phyloP scores from a whole-genome alignment of 1,140 invertebrate species.

The Hylyphantes graminicola region DNA sequence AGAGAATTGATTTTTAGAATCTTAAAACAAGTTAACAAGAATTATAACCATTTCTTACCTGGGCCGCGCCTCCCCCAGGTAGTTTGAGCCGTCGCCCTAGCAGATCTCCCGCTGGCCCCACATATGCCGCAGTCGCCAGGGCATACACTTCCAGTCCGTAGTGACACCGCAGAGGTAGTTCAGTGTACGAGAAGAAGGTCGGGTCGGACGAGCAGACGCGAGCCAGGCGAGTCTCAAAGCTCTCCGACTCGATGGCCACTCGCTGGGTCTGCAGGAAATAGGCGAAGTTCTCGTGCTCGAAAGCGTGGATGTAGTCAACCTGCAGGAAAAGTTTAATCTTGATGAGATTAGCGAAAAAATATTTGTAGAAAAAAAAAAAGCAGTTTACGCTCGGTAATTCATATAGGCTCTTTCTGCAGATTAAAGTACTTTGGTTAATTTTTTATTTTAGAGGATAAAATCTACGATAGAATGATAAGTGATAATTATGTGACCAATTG shows the following conservation, averaged over 20 bases:
- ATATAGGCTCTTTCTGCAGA: background rate
- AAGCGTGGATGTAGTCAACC: slow-evolving; percentile 64
- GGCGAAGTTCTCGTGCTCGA: slow-evolving; percentile 63
- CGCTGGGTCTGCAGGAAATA: slow-evolving; percentile 64
- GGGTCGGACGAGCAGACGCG: slow-evolving; percentile 63
- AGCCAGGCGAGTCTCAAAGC: slow-evolving; percentile 62
- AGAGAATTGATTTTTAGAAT: too few species aligned
- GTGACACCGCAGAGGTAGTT: slow-evolving; percentile 63
- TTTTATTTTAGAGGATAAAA: background rate
- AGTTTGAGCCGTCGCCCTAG: slow-evolving; percentile 35
- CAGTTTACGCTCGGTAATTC: background rate
- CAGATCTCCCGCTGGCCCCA: slow-evolving; percentile 38
- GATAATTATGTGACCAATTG: slow-evolving; percentile 46
- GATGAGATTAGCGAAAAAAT: background rate
- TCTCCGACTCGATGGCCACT: slow-evolving; percentile 35
- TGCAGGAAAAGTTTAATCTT: background rate
- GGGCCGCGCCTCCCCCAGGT: background rate
- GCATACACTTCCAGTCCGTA: slow-evolving; percentile 61
- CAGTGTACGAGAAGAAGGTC: slow-evolving; percentile 64
- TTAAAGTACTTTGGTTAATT: background rate
- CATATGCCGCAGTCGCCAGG: slow-evolving; percentile 61
- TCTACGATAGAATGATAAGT: background rate
- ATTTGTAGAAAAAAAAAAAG: background rate
- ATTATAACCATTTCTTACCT: background rate
- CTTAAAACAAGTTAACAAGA: too few species aligned